phyloP scores from a whole-genome alignment of 2,888 invertebrate species.

The Calameuta pallipes region DNA sequence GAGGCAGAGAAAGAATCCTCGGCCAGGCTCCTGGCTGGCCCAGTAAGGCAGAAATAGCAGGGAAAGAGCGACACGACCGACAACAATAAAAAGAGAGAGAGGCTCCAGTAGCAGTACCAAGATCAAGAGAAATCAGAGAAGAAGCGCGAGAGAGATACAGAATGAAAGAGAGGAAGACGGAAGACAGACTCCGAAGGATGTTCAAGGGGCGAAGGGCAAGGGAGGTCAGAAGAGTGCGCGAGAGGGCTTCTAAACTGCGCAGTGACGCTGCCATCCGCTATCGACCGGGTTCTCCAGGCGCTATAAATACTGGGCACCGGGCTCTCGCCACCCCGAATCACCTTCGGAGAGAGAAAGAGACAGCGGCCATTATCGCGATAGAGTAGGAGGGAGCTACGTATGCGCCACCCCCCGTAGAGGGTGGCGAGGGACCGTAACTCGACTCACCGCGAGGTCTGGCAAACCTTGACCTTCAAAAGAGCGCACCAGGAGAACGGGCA shows the following conservation, averaged over 20 bases:
- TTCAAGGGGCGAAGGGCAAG: slow-evolving; percentile 1
- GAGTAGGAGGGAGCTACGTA: background rate
- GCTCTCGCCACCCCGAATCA: slow-evolving; percentile 46
- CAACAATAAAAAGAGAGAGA: background rate
- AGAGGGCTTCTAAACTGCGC: slow-evolving; percentile 54
- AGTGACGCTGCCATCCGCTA: slow-evolving; percentile 61
- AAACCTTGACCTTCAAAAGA: slow-evolving; percentile 64
- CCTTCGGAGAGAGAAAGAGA: background rate
- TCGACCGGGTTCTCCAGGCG: slow-evolving; percentile 57
- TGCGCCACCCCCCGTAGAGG: background rate
- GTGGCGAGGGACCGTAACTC: background rate
- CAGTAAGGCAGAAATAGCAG: background rate
- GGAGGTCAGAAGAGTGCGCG: slow-evolving; percentile 23
- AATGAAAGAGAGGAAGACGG: too few relatives aligned
- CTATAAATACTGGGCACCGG: slow-evolving; percentile 63
- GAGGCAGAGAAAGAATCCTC: background rate
- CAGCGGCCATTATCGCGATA: background rate
- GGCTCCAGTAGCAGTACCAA: too few relatives aligned
- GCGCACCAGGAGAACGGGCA: slow-evolving; percentile 36
- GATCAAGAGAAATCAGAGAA: too few relatives aligned
- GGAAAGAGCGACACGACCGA: background rate
- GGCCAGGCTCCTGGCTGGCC: background rate
- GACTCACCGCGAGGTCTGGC: slow-evolving; percentile 23
- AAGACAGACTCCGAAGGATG: background rate
- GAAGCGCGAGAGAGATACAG: too few relatives aligned